Percentiles rank a stretch among this genome's conserved stretches.
These are phyloP conservation scores for Rhingia campestris DNA, from an alignment of 2,888 invertebrate genomes.

Conservation along the genomic window DNA sequence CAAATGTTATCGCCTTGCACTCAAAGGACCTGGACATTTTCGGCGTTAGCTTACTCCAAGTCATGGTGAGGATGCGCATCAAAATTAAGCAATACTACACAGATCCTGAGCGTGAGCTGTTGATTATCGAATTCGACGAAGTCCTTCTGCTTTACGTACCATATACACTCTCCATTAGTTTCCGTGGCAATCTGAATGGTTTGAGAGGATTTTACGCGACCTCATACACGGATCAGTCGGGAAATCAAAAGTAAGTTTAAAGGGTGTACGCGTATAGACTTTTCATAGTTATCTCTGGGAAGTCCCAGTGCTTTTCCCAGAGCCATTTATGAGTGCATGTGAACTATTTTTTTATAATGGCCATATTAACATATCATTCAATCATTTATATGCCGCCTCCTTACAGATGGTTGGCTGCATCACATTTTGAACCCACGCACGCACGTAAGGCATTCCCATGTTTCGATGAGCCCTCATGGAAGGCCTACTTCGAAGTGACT, in stretches of 20 bases:
- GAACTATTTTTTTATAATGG: no score
- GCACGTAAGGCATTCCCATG: slow-evolving; percentile 97
- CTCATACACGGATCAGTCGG: slow-evolving; percentile 83
- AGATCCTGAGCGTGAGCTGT: slow-evolving; percentile 81
- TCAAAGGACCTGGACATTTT: slow-evolving; percentile 77
- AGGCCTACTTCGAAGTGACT: slow-evolving; percentile 92
- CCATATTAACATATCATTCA: no score
- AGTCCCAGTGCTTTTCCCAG: no score
- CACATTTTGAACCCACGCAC: slow-evolving; percentile 97
- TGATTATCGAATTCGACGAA: slow-evolving; percentile 81
- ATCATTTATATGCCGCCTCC: slow-evolving; percentile 41
- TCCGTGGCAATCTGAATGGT: slow-evolving; percentile 86
- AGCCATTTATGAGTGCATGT: no score
- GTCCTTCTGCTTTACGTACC: slow-evolving; percentile 79
- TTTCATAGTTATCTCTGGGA: no score
- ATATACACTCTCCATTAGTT: slow-evolving; percentile 85
- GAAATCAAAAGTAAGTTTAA: slow-evolving; percentile 82
- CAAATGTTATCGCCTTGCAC: slow-evolving; percentile 79
- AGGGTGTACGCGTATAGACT: no score
- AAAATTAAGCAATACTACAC: slow-evolving; percentile 76
- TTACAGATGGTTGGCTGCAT: slow-evolving; percentile 91
- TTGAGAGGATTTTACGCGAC: slow-evolving; percentile 90
- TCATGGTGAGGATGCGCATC: slow-evolving; percentile 80
- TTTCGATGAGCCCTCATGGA: slow-evolving; percentile 96
- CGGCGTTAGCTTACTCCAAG: slow-evolving; percentile 78